A percentile compares a stretch with the other conserved stretches of the same genome.
phyloP scores from a whole-genome alignment of 2,113 vertebrate species.

The Athene cunicularia region DNA sequence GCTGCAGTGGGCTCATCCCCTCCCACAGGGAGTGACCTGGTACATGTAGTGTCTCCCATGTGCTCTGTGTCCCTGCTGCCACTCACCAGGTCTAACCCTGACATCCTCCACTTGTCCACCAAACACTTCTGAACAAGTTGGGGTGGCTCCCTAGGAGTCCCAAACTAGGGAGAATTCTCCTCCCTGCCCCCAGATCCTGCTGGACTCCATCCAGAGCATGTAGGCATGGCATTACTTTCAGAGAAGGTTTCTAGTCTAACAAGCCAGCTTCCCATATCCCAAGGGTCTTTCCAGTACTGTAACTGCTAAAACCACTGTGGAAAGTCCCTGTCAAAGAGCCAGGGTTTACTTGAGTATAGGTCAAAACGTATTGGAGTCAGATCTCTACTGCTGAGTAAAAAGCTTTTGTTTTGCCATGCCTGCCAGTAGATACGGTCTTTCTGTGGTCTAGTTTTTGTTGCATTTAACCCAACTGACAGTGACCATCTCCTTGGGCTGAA shows the following conservation, averaged over 20 bases:
- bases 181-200: neutral
- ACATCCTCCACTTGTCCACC: neutral
- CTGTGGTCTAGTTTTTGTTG: neutral
- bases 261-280: constrained; percentile 12
- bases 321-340: constrained; percentile 57
- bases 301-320: constrained; percentile 21
- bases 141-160: neutral
- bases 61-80: neutral
- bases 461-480: neutral
- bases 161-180: neutral
- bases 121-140: neutral
- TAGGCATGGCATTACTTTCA: neutral
- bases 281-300: constrained; percentile 42
- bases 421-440: neutral
- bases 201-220: neutral
- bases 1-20: neutral
- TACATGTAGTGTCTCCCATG: accelerated
- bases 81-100: neutral
- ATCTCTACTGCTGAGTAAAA: neutral
- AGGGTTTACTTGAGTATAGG: neutral
- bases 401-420: neutral
- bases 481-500: neutral
- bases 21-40: neutral
- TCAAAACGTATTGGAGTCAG: neutral
- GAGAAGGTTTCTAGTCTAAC: neutral